A percentile compares a stretch with the other conserved stretches of the same genome.
phyloP scores from a whole-genome alignment of 2,797 vertebrate genomes.

The Semaprochilodus insignis region DNA sequence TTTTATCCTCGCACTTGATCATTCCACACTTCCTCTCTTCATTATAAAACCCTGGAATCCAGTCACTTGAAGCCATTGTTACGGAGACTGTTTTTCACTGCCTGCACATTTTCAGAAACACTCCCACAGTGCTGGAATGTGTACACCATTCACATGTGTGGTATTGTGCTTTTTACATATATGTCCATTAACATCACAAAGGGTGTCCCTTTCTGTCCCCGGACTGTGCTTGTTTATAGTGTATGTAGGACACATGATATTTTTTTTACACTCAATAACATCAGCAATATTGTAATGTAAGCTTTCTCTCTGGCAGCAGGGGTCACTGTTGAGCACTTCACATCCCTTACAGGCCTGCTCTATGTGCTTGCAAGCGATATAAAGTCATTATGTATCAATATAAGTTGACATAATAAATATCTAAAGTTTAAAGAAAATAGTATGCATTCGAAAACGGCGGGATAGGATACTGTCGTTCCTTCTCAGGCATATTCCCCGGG shows the following conservation, averaged over 20 bases:
- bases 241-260: background rate
- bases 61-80: background rate
- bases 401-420: constrained; percentile 12
- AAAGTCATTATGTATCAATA: background rate
- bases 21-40: background rate
- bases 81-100: background rate
- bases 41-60: background rate
- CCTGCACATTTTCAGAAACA: background rate
- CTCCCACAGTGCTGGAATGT: background rate
- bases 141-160: constrained; percentile 3
- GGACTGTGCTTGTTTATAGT: constrained; percentile 7
- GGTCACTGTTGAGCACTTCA: background rate
- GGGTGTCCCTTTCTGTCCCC: background rate
- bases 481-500: background rate
- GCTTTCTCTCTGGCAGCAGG: constrained; percentile 1
- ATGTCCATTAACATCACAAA: background rate
- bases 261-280: constrained; percentile 6
- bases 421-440: constrained; percentile 7
- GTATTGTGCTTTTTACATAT: constrained; percentile 29
- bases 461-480: background rate
- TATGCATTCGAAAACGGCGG: background rate
- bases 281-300: background rate
- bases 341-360: background rate
- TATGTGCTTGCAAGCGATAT: background rate
- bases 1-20: background rate